Percentiles rank a stretch among this genome's conserved stretches.
Evolutionary conservation across 2,797 vertebrate genomes (phyloP).

Genomic region (Eleutherodactylus coqui): DNA sequence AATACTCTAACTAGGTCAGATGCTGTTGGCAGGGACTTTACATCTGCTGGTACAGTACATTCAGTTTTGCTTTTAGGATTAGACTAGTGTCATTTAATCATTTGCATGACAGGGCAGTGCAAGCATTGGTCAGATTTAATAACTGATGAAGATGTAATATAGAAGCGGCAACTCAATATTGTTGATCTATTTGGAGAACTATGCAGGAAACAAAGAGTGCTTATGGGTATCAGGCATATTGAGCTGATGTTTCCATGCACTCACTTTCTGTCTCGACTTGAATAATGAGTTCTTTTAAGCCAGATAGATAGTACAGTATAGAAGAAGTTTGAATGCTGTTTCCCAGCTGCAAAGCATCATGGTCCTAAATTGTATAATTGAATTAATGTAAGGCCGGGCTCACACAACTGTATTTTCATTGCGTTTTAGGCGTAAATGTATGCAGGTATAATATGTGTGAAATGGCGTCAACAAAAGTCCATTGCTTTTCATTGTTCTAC

Average conservation of each 20-base stretch:
- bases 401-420: too few relatives aligned
- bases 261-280: too few relatives aligned
- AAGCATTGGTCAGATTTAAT: neutral
- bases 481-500: too few relatives aligned
- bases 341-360: too few relatives aligned
- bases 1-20: neutral
- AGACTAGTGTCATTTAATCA: slow-evolving; percentile 7
- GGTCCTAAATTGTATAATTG: too few relatives aligned
- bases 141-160: neutral
- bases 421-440: too few relatives aligned
- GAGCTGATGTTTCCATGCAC: neutral
- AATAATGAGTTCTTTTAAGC: neutral
- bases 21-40: neutral
- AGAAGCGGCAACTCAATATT: neutral
- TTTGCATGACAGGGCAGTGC: slow-evolving; percentile 3
- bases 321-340: neutral
- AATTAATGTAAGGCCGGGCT: too few relatives aligned
- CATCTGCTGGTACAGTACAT: slow-evolving; percentile 8
- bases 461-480: too few relatives aligned
- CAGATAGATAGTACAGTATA: too few relatives aligned
- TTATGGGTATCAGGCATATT: neutral
- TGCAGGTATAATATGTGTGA: too few relatives aligned
- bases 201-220: too few relatives aligned
- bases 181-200: neutral
- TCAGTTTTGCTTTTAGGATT: slow-evolving; percentile 11